Evolutionary conservation across 1,140 invertebrate species (phyloP).

Genomic region (Acromyrmex heyeri): DNA sequence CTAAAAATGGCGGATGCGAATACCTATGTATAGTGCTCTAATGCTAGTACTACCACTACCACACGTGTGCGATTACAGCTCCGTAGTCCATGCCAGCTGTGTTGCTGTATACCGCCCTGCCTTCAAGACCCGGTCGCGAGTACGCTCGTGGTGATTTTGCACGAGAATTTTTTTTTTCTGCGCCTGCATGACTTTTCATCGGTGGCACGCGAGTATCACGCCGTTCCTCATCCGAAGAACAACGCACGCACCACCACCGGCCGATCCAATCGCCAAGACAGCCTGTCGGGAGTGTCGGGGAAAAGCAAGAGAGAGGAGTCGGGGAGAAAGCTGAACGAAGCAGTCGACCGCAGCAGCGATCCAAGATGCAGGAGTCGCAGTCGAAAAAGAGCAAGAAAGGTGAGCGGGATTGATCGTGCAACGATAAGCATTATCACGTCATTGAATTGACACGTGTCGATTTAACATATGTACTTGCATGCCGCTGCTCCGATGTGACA

Average conservation of each 20-base stretch:
- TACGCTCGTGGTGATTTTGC: neutral
- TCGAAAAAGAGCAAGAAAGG: constrained; percentile 86
- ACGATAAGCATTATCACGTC: neutral
- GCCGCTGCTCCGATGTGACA: neutral
- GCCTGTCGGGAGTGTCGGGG: neutral
- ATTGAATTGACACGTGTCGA: neutral
- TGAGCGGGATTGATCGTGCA: constrained; percentile 23
- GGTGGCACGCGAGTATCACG: too few species aligned
- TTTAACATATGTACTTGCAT: constrained; percentile 26
- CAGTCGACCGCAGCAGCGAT: constrained; percentile 29
- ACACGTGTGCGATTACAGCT: too few species aligned
- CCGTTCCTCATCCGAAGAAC: neutral
- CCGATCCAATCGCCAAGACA: neutral
- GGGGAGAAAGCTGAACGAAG: constrained; percentile 56
- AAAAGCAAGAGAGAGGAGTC: neutral
- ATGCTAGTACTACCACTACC: too few species aligned
- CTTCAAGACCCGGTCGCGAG: constrained; percentile 5
- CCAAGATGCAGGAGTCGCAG: constrained; percentile 84
- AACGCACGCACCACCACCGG: neutral
- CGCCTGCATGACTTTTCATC: constrained; percentile 34
- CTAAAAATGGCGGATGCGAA: too few species aligned
- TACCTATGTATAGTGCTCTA: too few species aligned
- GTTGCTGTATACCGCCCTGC: neutral
- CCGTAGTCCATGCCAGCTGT: neutral
- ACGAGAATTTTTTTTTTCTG: neutral